phyloP scores from a whole-genome alignment of 2,113 vertebrate species.

The Theristicus caerulescens region DNA sequence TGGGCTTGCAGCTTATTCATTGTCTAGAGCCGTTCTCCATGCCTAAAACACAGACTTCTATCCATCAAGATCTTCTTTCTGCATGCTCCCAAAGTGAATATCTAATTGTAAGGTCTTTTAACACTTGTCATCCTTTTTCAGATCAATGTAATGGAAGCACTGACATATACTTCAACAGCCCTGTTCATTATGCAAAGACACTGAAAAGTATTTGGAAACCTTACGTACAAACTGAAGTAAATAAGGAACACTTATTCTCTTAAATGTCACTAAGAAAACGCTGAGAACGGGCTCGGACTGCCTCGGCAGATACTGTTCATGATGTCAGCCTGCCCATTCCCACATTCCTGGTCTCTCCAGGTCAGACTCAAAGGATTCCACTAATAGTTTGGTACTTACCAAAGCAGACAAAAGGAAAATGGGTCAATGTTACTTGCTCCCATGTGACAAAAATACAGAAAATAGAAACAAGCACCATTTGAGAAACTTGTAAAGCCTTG shows the following conservation, averaged over 20 bases:
- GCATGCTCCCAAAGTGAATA: background rate
- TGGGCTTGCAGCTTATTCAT: background rate
- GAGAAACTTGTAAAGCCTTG: slow-evolving; percentile 56
- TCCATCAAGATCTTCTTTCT: background rate
- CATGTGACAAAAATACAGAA: slow-evolving; percentile 59
- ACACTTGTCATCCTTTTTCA: background rate
- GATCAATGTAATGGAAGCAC: background rate
- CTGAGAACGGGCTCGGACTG: background rate
- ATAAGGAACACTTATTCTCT: background rate
- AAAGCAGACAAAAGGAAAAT: slow-evolving; percentile 36
- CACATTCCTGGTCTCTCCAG: slow-evolving; percentile 30
- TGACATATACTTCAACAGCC: background rate
- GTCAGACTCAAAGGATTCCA: slow-evolving; percentile 45
- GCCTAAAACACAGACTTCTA: background rate
- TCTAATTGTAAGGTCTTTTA: background rate
- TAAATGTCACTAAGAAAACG: slow-evolving; percentile 9
- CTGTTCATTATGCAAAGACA: background rate
- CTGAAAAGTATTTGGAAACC: background rate
- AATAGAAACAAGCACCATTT: slow-evolving; percentile 56
- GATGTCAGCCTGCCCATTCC: background rate
- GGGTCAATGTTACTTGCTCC: slow-evolving; percentile 42
- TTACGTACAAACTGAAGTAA: background rate
- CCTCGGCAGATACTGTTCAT: background rate
- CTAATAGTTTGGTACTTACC: slow-evolving; percentile 57
- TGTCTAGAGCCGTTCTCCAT: background rate